phyloP scores from a whole-genome alignment of 2,113 vertebrate genomes.

The Chaenogobius annularis region DNA sequence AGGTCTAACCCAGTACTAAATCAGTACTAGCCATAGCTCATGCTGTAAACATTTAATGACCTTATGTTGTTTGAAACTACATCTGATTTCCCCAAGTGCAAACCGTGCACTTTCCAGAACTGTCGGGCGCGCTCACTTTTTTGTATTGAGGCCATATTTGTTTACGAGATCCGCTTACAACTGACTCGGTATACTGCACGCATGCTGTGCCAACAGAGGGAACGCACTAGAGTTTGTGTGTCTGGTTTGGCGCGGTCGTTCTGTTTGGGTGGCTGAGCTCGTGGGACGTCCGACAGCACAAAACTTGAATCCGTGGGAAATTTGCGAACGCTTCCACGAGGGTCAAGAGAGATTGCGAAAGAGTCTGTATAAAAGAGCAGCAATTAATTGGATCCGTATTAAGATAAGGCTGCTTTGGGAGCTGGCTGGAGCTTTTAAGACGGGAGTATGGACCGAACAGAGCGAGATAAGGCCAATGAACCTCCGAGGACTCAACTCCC shows the following conservation, averaged over 20 bases:
- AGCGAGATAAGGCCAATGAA: constrained; percentile 51
- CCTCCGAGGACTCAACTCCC: constrained; percentile 45
- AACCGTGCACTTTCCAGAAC: not conserved
- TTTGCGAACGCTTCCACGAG: constrained; percentile 56
- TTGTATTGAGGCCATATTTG: not conserved
- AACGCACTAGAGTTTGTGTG: constrained; percentile 3
- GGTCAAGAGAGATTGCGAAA: constrained; percentile 52
- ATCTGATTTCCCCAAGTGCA: not conserved
- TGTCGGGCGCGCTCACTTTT: not conserved
- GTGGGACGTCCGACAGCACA: constrained; percentile 40
- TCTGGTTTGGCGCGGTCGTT: constrained; percentile 14
- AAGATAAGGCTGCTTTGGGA: constrained; percentile 67
- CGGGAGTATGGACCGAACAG: constrained; percentile 34
- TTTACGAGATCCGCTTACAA: constrained; percentile 7
- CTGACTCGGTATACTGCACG: constrained; percentile 2
- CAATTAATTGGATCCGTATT: constrained; percentile 74
- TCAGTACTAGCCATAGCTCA: too few species aligned
- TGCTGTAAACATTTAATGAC: too few species aligned
- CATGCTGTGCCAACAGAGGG: not conserved
- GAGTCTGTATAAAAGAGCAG: constrained; percentile 56
- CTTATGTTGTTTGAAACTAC: not conserved
- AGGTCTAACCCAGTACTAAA: too few species aligned
- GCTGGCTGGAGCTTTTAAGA: constrained; percentile 53
- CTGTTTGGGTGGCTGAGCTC: constrained; percentile 43
- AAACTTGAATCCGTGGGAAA: constrained; percentile 68